Base-by-base conservation (phyloP, 2,888 invertebrate genomes). In the Chaitophorus viminalis region DNA sequence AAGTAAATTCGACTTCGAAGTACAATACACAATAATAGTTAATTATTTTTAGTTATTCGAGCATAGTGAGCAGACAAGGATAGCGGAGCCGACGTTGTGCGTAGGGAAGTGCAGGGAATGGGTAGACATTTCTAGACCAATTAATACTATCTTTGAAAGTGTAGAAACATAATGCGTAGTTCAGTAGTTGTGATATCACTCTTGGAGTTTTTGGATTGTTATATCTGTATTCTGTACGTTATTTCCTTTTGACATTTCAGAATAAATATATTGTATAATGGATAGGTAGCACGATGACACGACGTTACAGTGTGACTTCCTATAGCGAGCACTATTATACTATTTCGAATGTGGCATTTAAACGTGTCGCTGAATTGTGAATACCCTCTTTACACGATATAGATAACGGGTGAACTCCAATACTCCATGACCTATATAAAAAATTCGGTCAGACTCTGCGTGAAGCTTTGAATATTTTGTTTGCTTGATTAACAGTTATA, bases 341-440 rank as follows among this genome's bases (percentile, higher is more conserved):
- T 68, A n/a, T 68, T 68, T n/a, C 68, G 68, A n/a, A n/a, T 68
- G 68, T n/a, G 68, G 29, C n/a, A 68, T 68, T 68, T 68, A 5
- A 60, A 68, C 68, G 11, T n/a, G 68, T 11, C 68, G 68, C 11
- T 25, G 68, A 36, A 36, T 36, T 6, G 6, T 52, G 52, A 68
- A 68, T 29, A 68, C 3, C 18, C 25, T 65, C 65, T 65, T 65
- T 65, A 65, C 65, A 25, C 11, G 52, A 11, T 18, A 52, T 46
- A 46, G 46, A 3, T 46, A 46, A 11, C 29, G 0, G 11, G 31
- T 31, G 70, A 70, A 70, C 70, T 70, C 17, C 25, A 25, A 31
- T 31, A 70, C 70, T 70, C 17, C 25, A 25, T 60, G 31, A 31
- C 70, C 29, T 70, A 31, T 70, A 29, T 70, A 4, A 9, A 17